Base-by-base conservation (phyloP, 2,888 invertebrate genomes). In the Athalia rosae region DNA sequence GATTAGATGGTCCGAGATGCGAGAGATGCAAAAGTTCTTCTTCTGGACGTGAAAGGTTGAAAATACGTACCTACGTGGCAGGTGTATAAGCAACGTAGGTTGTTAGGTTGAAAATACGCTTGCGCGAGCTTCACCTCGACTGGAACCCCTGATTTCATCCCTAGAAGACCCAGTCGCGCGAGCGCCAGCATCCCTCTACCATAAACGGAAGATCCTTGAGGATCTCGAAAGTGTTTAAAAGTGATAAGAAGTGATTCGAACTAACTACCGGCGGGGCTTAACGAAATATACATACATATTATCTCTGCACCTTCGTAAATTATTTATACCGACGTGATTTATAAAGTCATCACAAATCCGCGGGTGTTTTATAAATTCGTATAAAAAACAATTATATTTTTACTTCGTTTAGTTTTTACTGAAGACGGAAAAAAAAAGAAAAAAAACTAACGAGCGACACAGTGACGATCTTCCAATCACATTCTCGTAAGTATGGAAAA, bases 151-250 rank as follows among this genome's bases (percentile, higher is more conserved):
- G 74, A 74, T 62, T 74, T 74, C 53, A 62, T 61, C 15, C 74
- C 74, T 62, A 74, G 74, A 74, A 74, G 43, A 56, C 61, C 74
- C 74, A 74, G 74, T 74, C 74, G 74, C 62, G 74, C 61, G 62
- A 59, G 74, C 74, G 74, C 61, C 74, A 74, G 61, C 74, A 74
- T 61, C 74, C 74, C 45, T 11, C 61, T 74, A 48, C 41, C 74
- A 74, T 61, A 74, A 61, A 48, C 28, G 61, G 74, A 74, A 59
- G n/a, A 48, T 74, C 7, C 7, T 13, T n/a, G 8, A 8, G 6
- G 71, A 56, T 11, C 9, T 53, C 53, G 7, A 53, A 53, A 53
- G 53, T 53, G 53, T 53, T 53, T 53, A 50, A 2, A 50, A 50
- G 50, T 50, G 50, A 7, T 58, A 5, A n/a, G 8, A 71, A 71